Conservation (phyloP, 2,797 vertebrate genomes). For the Sebastes cheni region DNA sequence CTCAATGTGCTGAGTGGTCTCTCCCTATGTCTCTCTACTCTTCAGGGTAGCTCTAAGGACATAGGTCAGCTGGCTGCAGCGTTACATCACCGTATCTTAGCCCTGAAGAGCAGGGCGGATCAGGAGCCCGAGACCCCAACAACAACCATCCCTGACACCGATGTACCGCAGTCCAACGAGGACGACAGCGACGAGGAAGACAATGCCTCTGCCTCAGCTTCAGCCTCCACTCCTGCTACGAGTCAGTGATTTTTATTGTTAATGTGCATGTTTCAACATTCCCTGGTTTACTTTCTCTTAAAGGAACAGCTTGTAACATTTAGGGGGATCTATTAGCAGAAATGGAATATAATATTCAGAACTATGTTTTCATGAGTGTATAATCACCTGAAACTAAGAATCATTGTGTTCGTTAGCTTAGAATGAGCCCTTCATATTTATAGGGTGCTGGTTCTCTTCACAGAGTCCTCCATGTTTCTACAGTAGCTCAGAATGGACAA, state of each 20-base stretch:
- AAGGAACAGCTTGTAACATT: too few species aligned
- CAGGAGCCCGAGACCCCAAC: slow-evolving; percentile 89
- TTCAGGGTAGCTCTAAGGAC: slow-evolving; percentile 96
- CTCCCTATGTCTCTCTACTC: not conserved
- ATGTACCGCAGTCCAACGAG: slow-evolving; percentile 91
- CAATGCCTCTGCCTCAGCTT: slow-evolving; percentile 69
- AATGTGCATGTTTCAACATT: not conserved
- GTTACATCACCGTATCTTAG: slow-evolving; percentile 95
- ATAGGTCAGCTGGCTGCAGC: slow-evolving; percentile 95
- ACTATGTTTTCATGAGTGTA: too few species aligned
- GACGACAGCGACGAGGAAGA: slow-evolving; percentile 94
- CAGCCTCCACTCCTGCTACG: slow-evolving; percentile 76
- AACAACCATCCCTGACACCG: slow-evolving; percentile 80
- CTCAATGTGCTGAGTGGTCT: slow-evolving; percentile 6
- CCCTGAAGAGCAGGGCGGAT: slow-evolving; percentile 91
- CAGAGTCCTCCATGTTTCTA: too few species aligned
- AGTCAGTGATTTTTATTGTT: slow-evolving; percentile 59
- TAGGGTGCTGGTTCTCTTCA: too few species aligned
- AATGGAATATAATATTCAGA: too few species aligned
- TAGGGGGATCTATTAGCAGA: too few species aligned
- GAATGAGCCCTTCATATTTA: too few species aligned
- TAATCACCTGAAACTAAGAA: too few species aligned
- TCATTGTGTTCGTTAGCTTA: too few species aligned
- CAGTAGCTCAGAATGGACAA: too few species aligned
- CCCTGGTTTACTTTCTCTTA: not conserved